Conservation (phyloP, 2,888 invertebrate genomes). For the Himalopsyche tibetana region DNA sequence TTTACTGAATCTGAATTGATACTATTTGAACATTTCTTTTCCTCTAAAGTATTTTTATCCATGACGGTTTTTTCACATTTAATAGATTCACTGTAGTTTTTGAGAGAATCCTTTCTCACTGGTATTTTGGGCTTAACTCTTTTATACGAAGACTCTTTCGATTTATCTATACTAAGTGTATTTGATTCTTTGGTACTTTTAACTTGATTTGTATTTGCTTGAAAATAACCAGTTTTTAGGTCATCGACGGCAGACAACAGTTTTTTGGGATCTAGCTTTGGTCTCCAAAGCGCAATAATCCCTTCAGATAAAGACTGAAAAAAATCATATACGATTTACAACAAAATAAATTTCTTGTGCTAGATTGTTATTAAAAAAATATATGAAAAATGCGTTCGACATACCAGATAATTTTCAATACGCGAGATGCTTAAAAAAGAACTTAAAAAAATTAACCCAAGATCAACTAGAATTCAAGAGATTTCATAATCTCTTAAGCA, state of each 20-base stretch:
- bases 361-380: background rate
- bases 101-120: conserved; percentile 57
- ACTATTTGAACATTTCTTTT: background rate
- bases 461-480: too few species aligned
- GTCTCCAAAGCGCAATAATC: conserved; percentile 72
- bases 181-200: background rate
- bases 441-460: too few species aligned
- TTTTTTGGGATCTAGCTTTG: conserved; percentile 72
- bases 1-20: conserved; percentile 44
- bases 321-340: conserved; percentile 44
- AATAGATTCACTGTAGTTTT: conserved; percentile 1
- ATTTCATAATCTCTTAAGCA: background rate
- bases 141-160: background rate
- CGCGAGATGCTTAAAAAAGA: too few species aligned
- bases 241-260: conserved; percentile 71
- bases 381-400: background rate
- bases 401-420: too few species aligned
- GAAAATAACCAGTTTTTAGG: conserved; percentile 69
- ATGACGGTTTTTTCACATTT: background rate
- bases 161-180: background rate
- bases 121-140: conserved; percentile 61
- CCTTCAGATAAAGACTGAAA: conserved; percentile 74
- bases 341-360: background rate
- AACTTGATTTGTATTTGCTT: conserved; percentile 13
- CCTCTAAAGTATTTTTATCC: background rate